Conservation (phyloP, 2,113 vertebrate species). For the Sinocyclocheilus rhinocerous region DNA sequence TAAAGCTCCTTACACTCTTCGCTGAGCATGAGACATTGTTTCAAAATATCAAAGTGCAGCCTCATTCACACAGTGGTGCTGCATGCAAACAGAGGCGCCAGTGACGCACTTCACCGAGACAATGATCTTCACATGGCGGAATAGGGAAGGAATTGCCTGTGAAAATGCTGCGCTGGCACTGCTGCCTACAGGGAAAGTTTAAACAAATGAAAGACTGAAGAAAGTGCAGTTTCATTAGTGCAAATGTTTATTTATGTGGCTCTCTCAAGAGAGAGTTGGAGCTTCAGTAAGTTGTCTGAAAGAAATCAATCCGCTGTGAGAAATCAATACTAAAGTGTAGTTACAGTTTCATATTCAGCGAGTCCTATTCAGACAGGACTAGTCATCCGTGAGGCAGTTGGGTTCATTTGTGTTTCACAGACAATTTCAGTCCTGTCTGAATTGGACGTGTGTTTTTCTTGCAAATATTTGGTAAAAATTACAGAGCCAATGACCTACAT, state of each 20-base stretch:
- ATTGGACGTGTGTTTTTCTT: too few species aligned
- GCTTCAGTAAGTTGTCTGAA: neutral
- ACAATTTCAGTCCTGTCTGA: neutral
- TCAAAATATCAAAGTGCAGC: neutral
- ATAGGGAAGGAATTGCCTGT: neutral
- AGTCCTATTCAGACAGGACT: neutral
- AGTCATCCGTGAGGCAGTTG: neutral
- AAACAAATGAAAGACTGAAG: neutral
- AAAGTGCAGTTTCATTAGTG: neutral
- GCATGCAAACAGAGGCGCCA: conserved; percentile 16
- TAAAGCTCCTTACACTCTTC: neutral
- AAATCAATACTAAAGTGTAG: neutral
- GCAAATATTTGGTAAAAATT: neutral
- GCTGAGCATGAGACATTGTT: neutral
- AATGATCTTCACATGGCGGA: neutral
- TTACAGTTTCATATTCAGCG: neutral
- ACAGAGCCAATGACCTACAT: neutral
- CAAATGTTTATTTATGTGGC: neutral
- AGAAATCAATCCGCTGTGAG: too few species aligned
- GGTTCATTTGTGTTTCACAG: neutral
- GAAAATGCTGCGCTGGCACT: neutral
- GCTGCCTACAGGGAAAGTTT: neutral
- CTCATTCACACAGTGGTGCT: neutral
- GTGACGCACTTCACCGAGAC: conserved; percentile 17
- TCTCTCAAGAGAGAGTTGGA: neutral